Percentiles rank a stretch among this genome's conserved stretches.
phyloP scores from a whole-genome alignment of 2,113 vertebrate genomes.

The Scomber colias region DNA sequence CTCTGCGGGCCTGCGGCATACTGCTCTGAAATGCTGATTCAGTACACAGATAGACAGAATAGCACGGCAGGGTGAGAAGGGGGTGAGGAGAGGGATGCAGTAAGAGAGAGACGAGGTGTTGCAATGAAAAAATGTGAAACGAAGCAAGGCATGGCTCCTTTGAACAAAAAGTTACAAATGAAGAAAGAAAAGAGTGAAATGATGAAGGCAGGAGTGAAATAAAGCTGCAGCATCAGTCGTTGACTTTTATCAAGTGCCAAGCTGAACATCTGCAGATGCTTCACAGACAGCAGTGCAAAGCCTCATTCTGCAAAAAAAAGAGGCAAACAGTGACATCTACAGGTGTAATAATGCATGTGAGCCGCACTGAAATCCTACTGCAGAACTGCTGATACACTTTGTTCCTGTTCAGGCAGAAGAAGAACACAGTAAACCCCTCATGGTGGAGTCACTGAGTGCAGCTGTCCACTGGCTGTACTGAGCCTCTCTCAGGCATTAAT shows the following conservation, averaged over 20 bases:
- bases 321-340: slow-evolving; percentile 64
- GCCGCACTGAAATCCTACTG: neutral
- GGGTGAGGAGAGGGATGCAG: slow-evolving; percentile 55
- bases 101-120: slow-evolving; percentile 20
- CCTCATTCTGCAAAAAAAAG: neutral
- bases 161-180: slow-evolving; percentile 9
- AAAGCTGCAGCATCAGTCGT: slow-evolving; percentile 25
- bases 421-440: neutral
- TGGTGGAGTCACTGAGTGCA: neutral
- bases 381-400: neutral
- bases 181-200: neutral
- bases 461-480: too few relatives aligned
- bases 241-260: slow-evolving; percentile 34
- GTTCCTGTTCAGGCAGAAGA: neutral
- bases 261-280: slow-evolving; percentile 44
- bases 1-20: slow-evolving; percentile 80
- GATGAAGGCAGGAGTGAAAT: neutral
- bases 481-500: too few relatives aligned
- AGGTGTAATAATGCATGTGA: neutral
- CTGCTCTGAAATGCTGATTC: slow-evolving; percentile 81
- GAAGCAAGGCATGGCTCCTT: neutral
- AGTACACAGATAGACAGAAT: slow-evolving; percentile 73
- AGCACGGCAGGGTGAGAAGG: slow-evolving; percentile 34
- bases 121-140: slow-evolving; percentile 35
- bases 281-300: neutral